Conservation (phyloP, 37 sponge, comb jelly and placozoan genomes). For the Halisarca cf. caerulea region DNA sequence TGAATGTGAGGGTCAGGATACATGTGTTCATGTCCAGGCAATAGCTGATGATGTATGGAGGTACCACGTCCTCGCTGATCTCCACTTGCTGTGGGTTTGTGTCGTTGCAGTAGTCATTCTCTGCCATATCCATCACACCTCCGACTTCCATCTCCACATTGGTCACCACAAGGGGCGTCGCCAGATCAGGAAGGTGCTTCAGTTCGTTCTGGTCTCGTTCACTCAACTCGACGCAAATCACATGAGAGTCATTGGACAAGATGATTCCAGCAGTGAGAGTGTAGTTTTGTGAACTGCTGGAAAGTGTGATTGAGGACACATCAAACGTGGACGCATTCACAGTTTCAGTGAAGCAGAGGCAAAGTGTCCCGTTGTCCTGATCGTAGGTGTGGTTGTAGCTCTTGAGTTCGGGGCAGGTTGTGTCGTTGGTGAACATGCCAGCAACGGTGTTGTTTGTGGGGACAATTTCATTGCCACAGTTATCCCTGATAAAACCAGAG, state of each 20-base stretch:
- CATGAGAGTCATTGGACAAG: conserved; percentile 4
- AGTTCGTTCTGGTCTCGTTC: conserved; percentile 56
- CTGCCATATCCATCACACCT: conserved; percentile 58
- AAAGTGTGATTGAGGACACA: conserved; percentile 46
- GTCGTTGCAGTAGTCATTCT: conserved; percentile 61
- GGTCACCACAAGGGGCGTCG: conserved; percentile 15
- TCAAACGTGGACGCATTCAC: conserved; percentile 74
- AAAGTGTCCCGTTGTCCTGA: conserved; percentile 51
- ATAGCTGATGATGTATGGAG: conserved; percentile 64
- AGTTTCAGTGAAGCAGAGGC: conserved; percentile 80
- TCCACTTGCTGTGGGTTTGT: conserved; percentile 37
- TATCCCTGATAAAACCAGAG: conserved; percentile 60
- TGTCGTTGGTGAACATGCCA: conserved; percentile 57
- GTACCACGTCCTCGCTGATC: conserved; percentile 51
- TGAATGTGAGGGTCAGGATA: conserved; percentile 67
- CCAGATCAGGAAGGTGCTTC: conserved; percentile 37
- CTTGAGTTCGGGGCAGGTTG: conserved; percentile 51
- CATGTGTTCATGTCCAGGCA: conserved; percentile 55
- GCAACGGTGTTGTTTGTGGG: conserved; percentile 22
- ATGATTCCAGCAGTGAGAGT: conserved; percentile 53
- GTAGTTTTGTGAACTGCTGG: conserved; percentile 7
- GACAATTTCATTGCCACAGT: conserved; percentile 56
- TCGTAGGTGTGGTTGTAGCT: conserved; percentile 44
- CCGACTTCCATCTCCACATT: conserved; percentile 25
- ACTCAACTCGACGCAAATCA: conserved; percentile 44